phyloP scores from a whole-genome alignment of 2,888 invertebrate species.

The Cryptocephalus moraei region DNA sequence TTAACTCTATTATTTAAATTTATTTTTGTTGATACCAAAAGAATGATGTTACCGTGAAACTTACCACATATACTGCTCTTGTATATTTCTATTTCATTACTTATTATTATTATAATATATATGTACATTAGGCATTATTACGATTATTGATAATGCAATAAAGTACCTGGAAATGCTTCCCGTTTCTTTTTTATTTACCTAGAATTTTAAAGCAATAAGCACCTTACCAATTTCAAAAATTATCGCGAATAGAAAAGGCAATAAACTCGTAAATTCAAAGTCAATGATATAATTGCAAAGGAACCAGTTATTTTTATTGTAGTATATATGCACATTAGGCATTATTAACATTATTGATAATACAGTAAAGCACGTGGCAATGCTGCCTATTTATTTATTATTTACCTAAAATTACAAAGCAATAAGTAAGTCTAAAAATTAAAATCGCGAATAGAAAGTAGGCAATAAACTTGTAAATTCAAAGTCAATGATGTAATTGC shows the following conservation, averaged over 20 bases:
- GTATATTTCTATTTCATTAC: constrained; percentile 18
- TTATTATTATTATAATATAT: constrained; percentile 29
- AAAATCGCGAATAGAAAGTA: no score
- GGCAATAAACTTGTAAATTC: no score
- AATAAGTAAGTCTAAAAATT: no score
- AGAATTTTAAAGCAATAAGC: no score
- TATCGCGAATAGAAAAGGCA: no score
- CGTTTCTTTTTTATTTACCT: constrained; percentile 2
- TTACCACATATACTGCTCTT: constrained; percentile 23
- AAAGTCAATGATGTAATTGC: no score
- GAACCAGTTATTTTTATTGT: constrained; percentile 28
- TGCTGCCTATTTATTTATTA: constrained; percentile 5
- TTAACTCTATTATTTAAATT: neutral
- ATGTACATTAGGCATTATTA: constrained; percentile 34
- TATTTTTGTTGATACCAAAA: constrained; percentile 25
- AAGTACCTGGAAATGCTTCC: constrained; percentile 34
- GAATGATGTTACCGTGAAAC: constrained; percentile 29
- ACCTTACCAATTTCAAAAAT: no score
- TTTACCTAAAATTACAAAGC: neutral
- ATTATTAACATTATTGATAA: constrained; percentile 31
- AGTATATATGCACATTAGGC: constrained; percentile 33
- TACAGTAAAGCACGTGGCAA: constrained; percentile 39
- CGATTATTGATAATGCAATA: constrained; percentile 34
- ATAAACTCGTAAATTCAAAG: no score
- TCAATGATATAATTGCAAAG: no score